Evolutionary conservation across 2,113 vertebrate species (phyloP), one percentile per base, ranked within the genome.

Genomic region (Rhabdomys dilectus): DNA sequence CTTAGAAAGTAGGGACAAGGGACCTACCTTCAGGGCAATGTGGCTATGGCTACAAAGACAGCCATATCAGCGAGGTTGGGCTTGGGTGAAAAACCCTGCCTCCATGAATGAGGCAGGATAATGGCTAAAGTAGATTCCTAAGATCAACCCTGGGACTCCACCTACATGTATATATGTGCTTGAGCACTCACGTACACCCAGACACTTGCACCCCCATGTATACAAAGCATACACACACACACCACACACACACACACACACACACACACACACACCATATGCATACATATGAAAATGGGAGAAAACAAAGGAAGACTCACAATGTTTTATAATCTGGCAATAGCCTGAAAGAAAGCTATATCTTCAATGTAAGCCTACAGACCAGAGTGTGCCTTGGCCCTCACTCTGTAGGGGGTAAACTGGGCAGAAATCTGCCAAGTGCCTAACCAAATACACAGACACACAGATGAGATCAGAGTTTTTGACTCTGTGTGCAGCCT

Each of bases 291-390:
- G 17, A 80, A 80, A 80, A 36, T 53, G 16, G 48, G 31, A 56
- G 9, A 56, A 80, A 56, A 80, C 34, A 56, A 53, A 80, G 51
- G 51, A 7, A 2, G 13, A 29, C 36, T 82, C 31, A 39, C 29
- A 31, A 39, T 3, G 0, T 39, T 62, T 68, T 73, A 26, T 22
- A 9, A 60, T 2, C 8, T 26, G 10, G 84, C 70, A 1, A 0
- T 2, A 0, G 11, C 12, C 0, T 4, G 26, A 58, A 42, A 53
- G 53, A 48, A n/a, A 93, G 34, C 34, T 58, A n/a, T 1, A 0
- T 88, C 42, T 95, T 58, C 76, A 26, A 48, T 64, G 85, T 10
- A 80, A 64, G 45, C 62, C 1, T 78, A 39, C 7, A 84, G 39
- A 31, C 24, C 4, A 11, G 21, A 89, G 1, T 10, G 58, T 36